A percentile compares a stretch with the other conserved stretches of the same genome.
Evolutionary conservation across 1,140 invertebrate genomes (phyloP).

Genomic region (Brachionus rubens): DNA sequence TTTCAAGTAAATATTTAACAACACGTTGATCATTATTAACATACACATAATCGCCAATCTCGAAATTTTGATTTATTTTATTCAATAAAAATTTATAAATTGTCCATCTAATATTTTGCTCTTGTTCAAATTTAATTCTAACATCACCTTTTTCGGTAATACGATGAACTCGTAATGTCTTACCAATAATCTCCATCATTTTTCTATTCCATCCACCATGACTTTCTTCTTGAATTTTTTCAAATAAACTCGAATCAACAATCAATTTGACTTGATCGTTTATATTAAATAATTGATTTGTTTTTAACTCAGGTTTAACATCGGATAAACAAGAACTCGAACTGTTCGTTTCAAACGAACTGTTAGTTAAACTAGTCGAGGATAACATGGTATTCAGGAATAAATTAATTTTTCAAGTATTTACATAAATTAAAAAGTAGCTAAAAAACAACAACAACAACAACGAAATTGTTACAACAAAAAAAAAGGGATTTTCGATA

Average conservation of each 20-base stretch:
- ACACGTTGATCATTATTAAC: slow-evolving; percentile 71
- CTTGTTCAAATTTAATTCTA: slow-evolving; percentile 72
- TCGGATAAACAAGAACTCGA: background rate
- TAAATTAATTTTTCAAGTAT: background rate
- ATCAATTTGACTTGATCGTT: slow-evolving; percentile 79
- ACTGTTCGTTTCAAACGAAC: background rate
- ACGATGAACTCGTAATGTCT: slow-evolving; percentile 78
- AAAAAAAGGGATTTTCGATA: slow-evolving; percentile 12
- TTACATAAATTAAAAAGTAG: slow-evolving; percentile 32
- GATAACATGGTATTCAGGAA: background rate
- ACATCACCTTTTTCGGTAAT: slow-evolving; percentile 85
- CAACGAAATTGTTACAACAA: background rate
- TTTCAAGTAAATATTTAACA: slow-evolving; percentile 75
- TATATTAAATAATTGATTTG: slow-evolving; percentile 66
- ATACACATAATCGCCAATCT: slow-evolving; percentile 74
- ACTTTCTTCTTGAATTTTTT: slow-evolving; percentile 78
- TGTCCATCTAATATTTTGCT: slow-evolving; percentile 77
- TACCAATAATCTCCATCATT: slow-evolving; percentile 73
- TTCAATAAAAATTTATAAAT: slow-evolving; percentile 77
- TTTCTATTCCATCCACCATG: slow-evolving; percentile 87
- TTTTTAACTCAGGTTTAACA: background rate
- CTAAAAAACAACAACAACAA: too few relatives aligned
- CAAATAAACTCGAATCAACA: slow-evolving; percentile 70
- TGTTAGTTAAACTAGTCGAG: background rate
- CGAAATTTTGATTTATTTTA: slow-evolving; percentile 66